Evolutionary conservation across 2,888 invertebrate genomes (phyloP).

Genomic region (Margaritifera margaritifera): DNA sequence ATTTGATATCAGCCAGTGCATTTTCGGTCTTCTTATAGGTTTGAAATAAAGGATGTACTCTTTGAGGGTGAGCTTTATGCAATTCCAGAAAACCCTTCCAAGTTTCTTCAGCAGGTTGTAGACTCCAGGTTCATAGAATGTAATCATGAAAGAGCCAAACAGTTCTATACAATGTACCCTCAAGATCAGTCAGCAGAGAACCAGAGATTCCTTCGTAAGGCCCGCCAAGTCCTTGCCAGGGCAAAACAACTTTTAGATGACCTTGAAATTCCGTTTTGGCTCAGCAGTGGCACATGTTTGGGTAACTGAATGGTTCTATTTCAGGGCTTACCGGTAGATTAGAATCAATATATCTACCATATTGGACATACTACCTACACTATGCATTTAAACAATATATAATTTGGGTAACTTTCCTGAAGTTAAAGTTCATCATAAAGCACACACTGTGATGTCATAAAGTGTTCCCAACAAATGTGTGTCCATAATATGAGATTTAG

Average conservation of each 20-base stretch:
- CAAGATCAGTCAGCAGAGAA: slow-evolving; percentile 66
- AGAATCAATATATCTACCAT: too few relatives aligned
- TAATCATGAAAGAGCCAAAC: slow-evolving; percentile 71
- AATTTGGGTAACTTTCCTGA: too few relatives aligned
- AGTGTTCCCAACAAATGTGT: too few relatives aligned
- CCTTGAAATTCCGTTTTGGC: slow-evolving; percentile 75
- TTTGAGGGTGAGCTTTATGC: slow-evolving; percentile 34
- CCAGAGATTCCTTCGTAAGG: slow-evolving; percentile 72
- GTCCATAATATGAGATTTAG: too few relatives aligned
- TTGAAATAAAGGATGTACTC: slow-evolving; percentile 22
- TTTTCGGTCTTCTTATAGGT: slow-evolving; percentile 17
- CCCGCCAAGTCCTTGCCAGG: slow-evolving; percentile 72
- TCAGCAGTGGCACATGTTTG: slow-evolving; percentile 76
- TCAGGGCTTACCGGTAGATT: too few relatives aligned
- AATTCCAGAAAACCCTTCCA: slow-evolving; percentile 38
- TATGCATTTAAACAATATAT: too few relatives aligned
- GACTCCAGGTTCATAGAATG: slow-evolving; percentile 74
- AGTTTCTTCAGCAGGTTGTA: slow-evolving; percentile 67
- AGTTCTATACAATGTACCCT: slow-evolving; percentile 69
- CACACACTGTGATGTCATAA: too few relatives aligned
- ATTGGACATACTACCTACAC: too few relatives aligned
- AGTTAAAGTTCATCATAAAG: too few relatives aligned
- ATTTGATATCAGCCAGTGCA: background rate
- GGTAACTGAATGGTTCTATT: slow-evolving; percentile 58
- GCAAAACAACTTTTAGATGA: slow-evolving; percentile 73